Base-by-base conservation (phyloP, 2,113 vertebrate species). In the Nanorana parkeri region DNA sequence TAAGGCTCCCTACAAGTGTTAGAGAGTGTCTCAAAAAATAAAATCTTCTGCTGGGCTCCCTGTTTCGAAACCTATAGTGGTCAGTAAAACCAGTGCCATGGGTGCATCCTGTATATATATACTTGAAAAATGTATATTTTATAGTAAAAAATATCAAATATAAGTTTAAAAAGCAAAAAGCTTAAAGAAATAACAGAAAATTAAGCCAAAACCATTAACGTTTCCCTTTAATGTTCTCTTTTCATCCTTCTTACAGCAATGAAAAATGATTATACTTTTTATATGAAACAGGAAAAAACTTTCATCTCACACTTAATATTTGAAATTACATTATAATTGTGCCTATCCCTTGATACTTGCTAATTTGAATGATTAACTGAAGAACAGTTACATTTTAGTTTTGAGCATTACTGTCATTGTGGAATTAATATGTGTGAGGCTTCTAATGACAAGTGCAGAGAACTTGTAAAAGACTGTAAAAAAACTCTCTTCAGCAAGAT, bases 361-460 rank as follows among this genome's bases (percentile, higher is more conserved):
- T 91, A 88, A 91, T 93, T 91, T 88, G 89, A 89, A 90, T 92
- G 88, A 90, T 91, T 89, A 91, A 90, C 89, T 79, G 84, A 91
- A 89, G 83, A 90, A 89, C 83, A 84, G 85, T 89, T 90, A 90
- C 87, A 90, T 90, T 90, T 88, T 86, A 92, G 47, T 76, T 87
- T 84, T 81, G 16, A 86, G 81, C 79, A 87, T 79, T 65, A 73
- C 86, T 89, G 87, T 89, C 89, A 87, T 89, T 90, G 87, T 84
- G 54, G 81, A 89, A 88, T 91, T 91, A 90, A 84, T 84, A 88
- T 86, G 90, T 90, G 88, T 65, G 1, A 87, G 86, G 88, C 82
- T 85, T 66, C 82, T 89, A 91, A 92, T 87, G 86, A 91, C 86
- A 86, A 52, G 41, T 47, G 41, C 41, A 47, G 13, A 47, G n/a